Evolutionary conservation across 1,140 invertebrate species (phyloP), one percentile per base, ranked within the genome.

Genomic region (Polypedilum pembai): DNA sequence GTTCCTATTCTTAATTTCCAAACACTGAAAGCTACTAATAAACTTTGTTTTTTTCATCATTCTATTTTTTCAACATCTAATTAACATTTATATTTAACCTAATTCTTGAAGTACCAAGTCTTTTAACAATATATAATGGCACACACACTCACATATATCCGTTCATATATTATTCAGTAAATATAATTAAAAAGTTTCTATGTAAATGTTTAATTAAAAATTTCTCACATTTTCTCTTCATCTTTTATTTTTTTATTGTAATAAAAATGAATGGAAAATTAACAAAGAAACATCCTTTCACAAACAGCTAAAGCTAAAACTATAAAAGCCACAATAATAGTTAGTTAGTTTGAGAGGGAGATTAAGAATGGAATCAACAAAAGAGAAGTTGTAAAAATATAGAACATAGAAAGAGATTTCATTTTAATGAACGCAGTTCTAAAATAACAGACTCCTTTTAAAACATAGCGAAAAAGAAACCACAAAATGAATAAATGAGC

Each of bases 161-260:
- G n/a, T n/a, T n/a, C n/a, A n/a, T n/a, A n/a, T 56, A n/a, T n/a
- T 56, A 56, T 56, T 56, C 45, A 56, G 45, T n/a, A 15, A n/a
- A 56, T 56, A 56, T 56, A 56, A 56, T 56, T 56, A 56, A 56
- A 56, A 56, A 56, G 12, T n/a, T 56, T 12, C 45, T 56, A 56
- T 56, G 45, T 56, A 56, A 56, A 56, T 56, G n/a, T 56, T 56
- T 56, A 56, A 56, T 56, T 56, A 56, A 56, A 56, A 56, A 56
- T 56, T 56, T 56, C 41, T 56, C 12, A 3, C 45, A 56, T 56
- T 15, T 56, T 56, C 45, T 56, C 10, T 56, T n/a, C 12, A 56
- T 56, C n/a, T 12, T 15, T n/a, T 56, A 0, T 4, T 12, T 56
- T 56, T n/a, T 56, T 3, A 15, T 56, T 56, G 4, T 56, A 56